Base-by-base conservation (phyloP, 2,888 invertebrate species). In the Dilophus febrilis region DNA sequence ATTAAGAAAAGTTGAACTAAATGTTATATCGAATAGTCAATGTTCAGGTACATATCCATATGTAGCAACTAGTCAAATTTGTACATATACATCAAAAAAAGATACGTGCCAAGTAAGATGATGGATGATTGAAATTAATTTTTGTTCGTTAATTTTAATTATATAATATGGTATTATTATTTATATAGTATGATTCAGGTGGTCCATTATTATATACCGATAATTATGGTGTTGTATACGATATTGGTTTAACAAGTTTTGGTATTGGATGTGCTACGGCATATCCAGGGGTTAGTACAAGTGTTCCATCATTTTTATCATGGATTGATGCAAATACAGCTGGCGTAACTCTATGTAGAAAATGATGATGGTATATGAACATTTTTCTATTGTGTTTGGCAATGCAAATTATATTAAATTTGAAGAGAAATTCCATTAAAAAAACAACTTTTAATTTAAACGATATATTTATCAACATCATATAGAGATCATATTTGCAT, bases 181-280 rank as follows among this genome's bases (percentile, higher is more conserved):
- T n/a, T 47, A 6, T 22, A 4, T 22, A 17, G 6, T 36, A 28
- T 17, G 36, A 36, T 46, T 67, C 70, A 7, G 73, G 73, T 8
- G 71, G 73, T 1, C 72, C 71, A 0, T 45, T 70, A 2, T 51
- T 69, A 31, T 67, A 67, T 58, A 36, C 12, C 8, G 36, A 37
- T 30, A 17, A 18, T 10, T 29, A 28, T 3, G 37, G 37, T 4
- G 29, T 28, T 13, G 28, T 30, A 28, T 16, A 29, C 3, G 7
- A 29, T 6, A 18, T 70, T 11, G 77, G 72, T 3, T 54, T 74
- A 31, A 66, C 74, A 16, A 71, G 70, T 40, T 65, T 57, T 46
- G 76, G 76, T 3, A 49, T 52, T 22, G 64, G 53, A 26, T 77
- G 77, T 49, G 74, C 64, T 10, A 50, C 59, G 1, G 48, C 47